phyloP scores from a whole-genome alignment of 1,140 invertebrate species.

The Euura lappo region DNA sequence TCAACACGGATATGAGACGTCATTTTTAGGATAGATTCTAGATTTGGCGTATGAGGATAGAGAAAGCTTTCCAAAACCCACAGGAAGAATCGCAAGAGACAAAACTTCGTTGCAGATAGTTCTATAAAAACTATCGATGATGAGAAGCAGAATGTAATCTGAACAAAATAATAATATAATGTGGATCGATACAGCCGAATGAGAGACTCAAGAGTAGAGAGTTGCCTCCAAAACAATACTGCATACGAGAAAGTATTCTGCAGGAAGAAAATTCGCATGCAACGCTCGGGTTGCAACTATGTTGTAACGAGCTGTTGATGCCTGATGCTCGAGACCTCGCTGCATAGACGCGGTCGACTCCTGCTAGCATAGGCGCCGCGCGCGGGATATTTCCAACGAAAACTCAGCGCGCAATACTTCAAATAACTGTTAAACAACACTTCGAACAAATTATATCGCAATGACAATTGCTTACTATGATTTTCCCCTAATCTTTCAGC shows the following conservation, averaged over 20 bases:
- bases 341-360: background rate
- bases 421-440: no score
- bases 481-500: no score
- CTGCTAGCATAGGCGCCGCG: no score
- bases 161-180: background rate
- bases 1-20: background rate
- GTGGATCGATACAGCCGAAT: background rate
- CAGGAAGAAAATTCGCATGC: background rate
- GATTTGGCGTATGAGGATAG: background rate
- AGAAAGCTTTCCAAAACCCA: background rate
- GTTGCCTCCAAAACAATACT: background rate
- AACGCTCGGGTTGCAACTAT: background rate
- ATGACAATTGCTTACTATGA: no score
- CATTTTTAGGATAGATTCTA: background rate
- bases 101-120: background rate
- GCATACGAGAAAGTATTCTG: background rate
- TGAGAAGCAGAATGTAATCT: background rate
- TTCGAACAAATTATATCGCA: no score
- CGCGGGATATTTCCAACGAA: no score
- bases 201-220: background rate
- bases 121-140: background rate
- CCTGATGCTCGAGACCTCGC: background rate
- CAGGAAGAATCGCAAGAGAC: background rate
- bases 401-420: no score
- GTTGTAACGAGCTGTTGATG: background rate